Percentiles rank a stretch among this genome's conserved stretches.
Evolutionary conservation across 2,113 vertebrate species (phyloP).

Genomic region (Alaudala cheleensis): DNA sequence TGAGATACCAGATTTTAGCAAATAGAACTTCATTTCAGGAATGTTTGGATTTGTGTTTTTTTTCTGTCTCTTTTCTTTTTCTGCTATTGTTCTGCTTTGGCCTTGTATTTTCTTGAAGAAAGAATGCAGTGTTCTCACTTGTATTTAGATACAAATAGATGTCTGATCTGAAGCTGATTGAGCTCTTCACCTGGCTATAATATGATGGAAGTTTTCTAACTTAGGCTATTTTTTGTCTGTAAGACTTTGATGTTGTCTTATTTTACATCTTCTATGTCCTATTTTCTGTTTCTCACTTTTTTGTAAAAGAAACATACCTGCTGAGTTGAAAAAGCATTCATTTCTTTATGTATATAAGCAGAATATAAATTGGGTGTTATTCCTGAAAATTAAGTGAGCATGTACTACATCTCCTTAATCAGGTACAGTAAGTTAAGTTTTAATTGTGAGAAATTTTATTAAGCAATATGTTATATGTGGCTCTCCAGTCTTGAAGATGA

Average conservation of each 20-base stretch:
- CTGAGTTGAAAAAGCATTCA: neutral
- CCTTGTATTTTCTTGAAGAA: neutral
- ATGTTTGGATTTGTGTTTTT: neutral
- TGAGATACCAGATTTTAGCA: neutral
- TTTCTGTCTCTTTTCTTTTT: neutral
- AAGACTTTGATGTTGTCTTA: neutral
- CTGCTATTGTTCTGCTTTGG: neutral
- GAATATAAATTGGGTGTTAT: neutral
- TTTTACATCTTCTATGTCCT: neutral
- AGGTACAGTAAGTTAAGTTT: neutral
- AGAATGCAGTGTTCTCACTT: neutral
- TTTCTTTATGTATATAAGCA: neutral
- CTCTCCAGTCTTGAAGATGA: neutral
- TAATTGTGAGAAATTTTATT: neutral
- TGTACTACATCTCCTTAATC: neutral
- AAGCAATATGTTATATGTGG: neutral
- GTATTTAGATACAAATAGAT: neutral
- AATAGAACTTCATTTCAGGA: neutral
- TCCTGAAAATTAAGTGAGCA: neutral
- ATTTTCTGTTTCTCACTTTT: neutral
- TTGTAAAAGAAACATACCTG: neutral
- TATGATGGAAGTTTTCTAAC: neutral
- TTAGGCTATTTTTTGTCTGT: neutral
- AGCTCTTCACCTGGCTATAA: neutral
- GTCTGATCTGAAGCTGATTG: neutral